Percentiles rank a stretch among this genome's conserved stretches.
Evolutionary conservation across 2,113 vertebrate species (phyloP).

Genomic region (Emydocephalus ijimae): DNA sequence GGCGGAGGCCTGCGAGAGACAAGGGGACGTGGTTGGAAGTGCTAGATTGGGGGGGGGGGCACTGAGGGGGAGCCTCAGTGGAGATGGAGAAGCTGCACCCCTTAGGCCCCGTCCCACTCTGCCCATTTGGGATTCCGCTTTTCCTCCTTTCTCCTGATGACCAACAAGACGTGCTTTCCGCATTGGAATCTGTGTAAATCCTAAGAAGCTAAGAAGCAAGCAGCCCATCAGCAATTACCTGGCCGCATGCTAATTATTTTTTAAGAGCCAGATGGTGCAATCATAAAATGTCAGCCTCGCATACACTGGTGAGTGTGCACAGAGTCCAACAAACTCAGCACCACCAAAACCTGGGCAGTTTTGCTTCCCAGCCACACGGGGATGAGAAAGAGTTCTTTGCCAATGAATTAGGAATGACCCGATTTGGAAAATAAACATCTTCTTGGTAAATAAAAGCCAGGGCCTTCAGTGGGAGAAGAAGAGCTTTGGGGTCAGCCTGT

Average conservation of each 20-base stretch:
- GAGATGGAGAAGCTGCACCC: not conserved
- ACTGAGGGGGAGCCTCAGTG: fast-evolving
- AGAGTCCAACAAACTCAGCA: not conserved
- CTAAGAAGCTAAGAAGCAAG: slow-evolving; percentile 1
- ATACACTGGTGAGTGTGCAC: not conserved
- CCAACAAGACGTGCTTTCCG: fast-evolving
- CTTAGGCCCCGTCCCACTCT: fast-evolving
- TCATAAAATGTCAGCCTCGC: fast-evolving
- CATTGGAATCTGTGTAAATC: not conserved
- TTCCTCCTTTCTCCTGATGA: fast-evolving
- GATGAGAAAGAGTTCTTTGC: slow-evolving; percentile 19
- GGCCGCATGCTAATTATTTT: slow-evolving; percentile 15
- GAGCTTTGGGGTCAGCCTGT: no score
- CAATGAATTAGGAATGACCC: slow-evolving; percentile 36
- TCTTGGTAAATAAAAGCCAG: slow-evolving; percentile 15
- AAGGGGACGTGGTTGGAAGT: no score
- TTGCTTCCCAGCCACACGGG: not conserved
- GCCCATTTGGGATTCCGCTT: not conserved
- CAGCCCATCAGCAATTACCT: slow-evolving; percentile 15
- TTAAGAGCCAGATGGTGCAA: slow-evolving; percentile 22
- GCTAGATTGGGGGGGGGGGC: not conserved
- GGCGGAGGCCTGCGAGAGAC: no score
- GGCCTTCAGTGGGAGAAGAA: fast-evolving
- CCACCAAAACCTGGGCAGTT: not conserved
- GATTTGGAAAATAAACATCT: slow-evolving; percentile 35